phyloP scores from a whole-genome alignment of 2,113 vertebrate genomes.

The Chitala chitala region DNA sequence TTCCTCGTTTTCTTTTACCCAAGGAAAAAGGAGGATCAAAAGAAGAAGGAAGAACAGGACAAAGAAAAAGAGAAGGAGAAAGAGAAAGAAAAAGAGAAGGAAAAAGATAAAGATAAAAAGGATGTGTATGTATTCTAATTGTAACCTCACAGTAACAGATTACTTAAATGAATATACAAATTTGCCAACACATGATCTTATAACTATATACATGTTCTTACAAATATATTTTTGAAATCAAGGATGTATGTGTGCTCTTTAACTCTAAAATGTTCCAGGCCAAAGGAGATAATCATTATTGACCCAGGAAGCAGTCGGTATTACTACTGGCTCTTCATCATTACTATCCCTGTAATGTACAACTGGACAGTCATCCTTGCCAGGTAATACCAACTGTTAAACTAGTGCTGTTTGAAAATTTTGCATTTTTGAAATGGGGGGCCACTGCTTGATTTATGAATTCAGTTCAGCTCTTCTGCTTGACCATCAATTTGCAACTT shows the following conservation, averaged over 20 bases:
- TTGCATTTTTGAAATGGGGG: too few species aligned
- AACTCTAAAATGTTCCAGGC: constrained; percentile 55
- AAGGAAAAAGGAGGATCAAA: constrained; percentile 17
- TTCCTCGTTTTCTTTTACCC: too few species aligned
- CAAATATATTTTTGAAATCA: not conserved
- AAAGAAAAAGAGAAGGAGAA: constrained; percentile 59
- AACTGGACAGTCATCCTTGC: constrained; percentile 95
- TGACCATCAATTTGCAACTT: too few species aligned
- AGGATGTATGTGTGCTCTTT: not conserved
- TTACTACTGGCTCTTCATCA: constrained; percentile 91
- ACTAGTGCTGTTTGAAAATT: too few species aligned
- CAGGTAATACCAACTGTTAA: constrained; percentile 58
- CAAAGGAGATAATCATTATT: constrained; percentile 73
- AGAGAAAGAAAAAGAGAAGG: constrained; percentile 31
- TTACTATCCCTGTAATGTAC: constrained; percentile 94
- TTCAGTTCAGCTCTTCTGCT: too few species aligned
- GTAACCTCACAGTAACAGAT: not conserved
- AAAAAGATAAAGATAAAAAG: constrained; percentile 40
- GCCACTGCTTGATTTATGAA: too few species aligned
- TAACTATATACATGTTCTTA: not conserved
- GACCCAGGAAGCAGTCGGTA: constrained; percentile 84
- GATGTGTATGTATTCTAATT: constrained; percentile 43
- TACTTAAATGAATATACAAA: too few species aligned
- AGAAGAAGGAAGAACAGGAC: constrained; percentile 54
- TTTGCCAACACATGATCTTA: not conserved